Evolutionary conservation across 2,113 vertebrate genomes (phyloP), one percentile per base, ranked within the genome.

Genomic region (Psittacula cyanocephala): DNA sequence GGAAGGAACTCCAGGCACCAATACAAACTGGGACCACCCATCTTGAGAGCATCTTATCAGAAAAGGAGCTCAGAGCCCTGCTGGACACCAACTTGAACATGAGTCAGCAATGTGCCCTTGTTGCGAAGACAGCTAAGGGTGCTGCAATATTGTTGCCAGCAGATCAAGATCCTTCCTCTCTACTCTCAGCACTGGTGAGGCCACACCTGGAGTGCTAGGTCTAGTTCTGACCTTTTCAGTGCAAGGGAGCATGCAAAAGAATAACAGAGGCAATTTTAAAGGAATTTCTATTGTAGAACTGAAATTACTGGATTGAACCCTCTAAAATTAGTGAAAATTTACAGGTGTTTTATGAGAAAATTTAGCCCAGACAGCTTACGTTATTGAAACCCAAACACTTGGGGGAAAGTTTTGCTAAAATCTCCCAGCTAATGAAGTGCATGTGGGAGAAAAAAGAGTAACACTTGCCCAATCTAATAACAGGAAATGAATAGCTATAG

Each of bases 11-110:
- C 7, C 11, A 49, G 5, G 22, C 13, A 46, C 7, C 0, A 2
- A 0, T 47, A 12, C 27, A 81, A 44, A 41, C 43, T 9, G 28
- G 3, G 4, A 22, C 8, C 13, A 35, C 11, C 2, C 18, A 76
- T 5, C 5, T 22, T 12, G 35, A 76, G 80, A 55, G 9, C 2
- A 69, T 4, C 31, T 81, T 47, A 15, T 2, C 31, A 74, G 41
- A 67, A 70, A 75, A 75, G 8, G 8, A 39, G 6, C 5, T 78
- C 4, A 7, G 4, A 1, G 2, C 33, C 14, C 5, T 4, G 0
- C 3, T 85, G 47, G 27, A 47, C 23, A 55, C 3, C 5, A 67
- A 11, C 24, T 44, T 47, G 7, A 47, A 43, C 17, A 20, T 27
- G 19, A 85, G 23, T 31, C 64, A 81, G 11, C 5, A 64, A 44